These are phyloP conservation scores for Apotomis betuletana DNA, from an alignment of 2,888 invertebrate genomes.

Conservation along the genomic window DNA sequence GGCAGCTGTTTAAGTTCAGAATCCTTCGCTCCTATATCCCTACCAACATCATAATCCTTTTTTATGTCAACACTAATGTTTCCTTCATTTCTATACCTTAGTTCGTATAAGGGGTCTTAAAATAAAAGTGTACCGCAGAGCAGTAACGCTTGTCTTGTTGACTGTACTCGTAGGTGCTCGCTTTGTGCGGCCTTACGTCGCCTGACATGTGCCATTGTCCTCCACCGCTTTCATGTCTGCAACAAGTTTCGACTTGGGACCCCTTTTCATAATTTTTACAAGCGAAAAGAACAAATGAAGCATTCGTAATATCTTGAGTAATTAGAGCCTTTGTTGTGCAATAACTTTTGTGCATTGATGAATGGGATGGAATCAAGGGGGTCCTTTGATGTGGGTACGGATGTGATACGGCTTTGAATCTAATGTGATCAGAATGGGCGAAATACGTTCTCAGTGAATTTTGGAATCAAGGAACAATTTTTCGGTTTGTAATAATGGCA, in stretches of 20 bases:
- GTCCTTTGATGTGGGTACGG: constrained; percentile 23
- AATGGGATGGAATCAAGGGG: constrained; percentile 28
- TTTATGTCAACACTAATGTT: no score
- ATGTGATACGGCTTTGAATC: background rate
- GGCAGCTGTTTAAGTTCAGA: no score
- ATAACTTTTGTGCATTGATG: constrained; percentile 37
- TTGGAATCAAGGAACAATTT: no score
- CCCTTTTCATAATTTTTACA: constrained; percentile 44
- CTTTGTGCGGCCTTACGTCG: constrained; percentile 73
- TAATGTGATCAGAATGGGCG: background rate
- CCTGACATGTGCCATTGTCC: constrained; percentile 72
- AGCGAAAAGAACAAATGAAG: constrained; percentile 39
- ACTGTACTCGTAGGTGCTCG: constrained; percentile 70
- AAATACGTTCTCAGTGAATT: background rate
- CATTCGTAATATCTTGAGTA: constrained; percentile 38
- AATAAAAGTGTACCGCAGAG: constrained; percentile 29
- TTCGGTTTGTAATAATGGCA: constrained; percentile 38
- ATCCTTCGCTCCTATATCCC: no score
- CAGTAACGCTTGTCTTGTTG: constrained; percentile 77
- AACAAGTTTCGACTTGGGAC: constrained; percentile 58
- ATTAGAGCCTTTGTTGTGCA: constrained; percentile 35
- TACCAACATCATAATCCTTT: no score
- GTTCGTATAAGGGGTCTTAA: background rate
- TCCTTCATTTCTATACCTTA: no score
- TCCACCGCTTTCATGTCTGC: constrained; percentile 65